Conservation (phyloP, 2,797 vertebrate genomes). For the Dermochelys coriacea region DNA sequence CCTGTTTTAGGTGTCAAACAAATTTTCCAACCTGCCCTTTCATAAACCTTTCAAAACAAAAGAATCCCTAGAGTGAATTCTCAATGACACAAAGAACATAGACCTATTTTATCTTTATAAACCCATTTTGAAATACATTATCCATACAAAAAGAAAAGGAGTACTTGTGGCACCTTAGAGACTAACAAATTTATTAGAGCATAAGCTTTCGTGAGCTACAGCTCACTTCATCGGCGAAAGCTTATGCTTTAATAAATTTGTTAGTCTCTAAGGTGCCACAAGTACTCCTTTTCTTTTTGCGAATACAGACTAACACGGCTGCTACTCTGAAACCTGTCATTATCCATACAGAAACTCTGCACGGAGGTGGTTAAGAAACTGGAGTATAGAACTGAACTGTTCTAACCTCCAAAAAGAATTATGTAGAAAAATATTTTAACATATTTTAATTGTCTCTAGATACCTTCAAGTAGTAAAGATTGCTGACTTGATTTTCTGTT, state of each 20-base stretch:
- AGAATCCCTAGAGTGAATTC: slow-evolving; percentile 42
- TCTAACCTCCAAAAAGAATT: slow-evolving; percentile 7
- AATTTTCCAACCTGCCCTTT: slow-evolving; percentile 43
- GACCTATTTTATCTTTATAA: slow-evolving; percentile 23
- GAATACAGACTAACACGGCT: too few species aligned
- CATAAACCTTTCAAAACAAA: slow-evolving; percentile 32
- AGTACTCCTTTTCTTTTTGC: too few species aligned
- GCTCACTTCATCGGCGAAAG: too few species aligned
- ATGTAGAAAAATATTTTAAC: background rate
- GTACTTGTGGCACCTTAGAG: too few species aligned
- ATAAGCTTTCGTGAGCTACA: too few species aligned
- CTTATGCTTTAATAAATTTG: too few species aligned
- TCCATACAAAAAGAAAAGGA: background rate
- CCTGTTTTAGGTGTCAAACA: slow-evolving; percentile 38
- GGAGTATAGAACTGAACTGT: background rate
- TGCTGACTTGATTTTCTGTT: background rate
- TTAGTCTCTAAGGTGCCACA: too few species aligned
- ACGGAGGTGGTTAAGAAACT: background rate
- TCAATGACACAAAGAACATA: slow-evolving; percentile 23
- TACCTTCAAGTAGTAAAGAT: rapidly evolving
- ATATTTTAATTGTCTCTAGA: background rate
- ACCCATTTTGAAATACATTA: background rate
- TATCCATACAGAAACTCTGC: background rate
- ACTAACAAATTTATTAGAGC: too few species aligned
- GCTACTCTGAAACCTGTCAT: too few species aligned